These are phyloP conservation scores for Pachyuromys duprasi DNA, from an alignment of 2,797 vertebrate species.

Conservation along the genomic window DNA sequence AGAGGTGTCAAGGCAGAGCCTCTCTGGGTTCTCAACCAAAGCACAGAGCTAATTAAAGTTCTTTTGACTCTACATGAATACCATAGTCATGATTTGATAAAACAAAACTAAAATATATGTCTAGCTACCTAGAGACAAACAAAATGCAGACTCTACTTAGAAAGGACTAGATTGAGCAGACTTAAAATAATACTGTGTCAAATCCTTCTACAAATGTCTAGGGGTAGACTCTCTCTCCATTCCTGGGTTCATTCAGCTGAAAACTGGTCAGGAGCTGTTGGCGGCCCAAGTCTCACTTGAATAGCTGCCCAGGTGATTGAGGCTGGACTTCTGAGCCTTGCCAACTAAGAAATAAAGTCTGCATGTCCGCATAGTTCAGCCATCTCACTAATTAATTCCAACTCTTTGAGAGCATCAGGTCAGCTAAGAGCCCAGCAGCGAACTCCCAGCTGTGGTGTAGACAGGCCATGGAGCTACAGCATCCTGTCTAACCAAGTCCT, in stretches of 20 bases:
- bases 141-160: not conserved
- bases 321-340: not conserved
- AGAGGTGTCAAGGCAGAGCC: not conserved
- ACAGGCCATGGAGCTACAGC: accelerated
- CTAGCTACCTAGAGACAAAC: not conserved
- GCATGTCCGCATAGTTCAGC: accelerated
- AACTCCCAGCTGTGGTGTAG: not conserved
- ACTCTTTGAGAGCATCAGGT: not conserved
- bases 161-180: not conserved
- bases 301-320: not conserved
- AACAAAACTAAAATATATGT: constrained; percentile 27
- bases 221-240: no score
- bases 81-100: not conserved
- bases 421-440: not conserved
- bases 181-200: not conserved
- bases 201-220: not conserved
- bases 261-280: not conserved
- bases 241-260: not conserved
- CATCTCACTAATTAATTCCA: not conserved
- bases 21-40: not conserved
- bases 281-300: not conserved
- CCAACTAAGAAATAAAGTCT: not conserved
- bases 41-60: not conserved
- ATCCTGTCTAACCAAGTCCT: not conserved
- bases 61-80: not conserved